Evolutionary conservation across 2,888 invertebrate species (phyloP), one percentile per base, ranked within the genome.

Genomic region (Hofmannophila pseudospretella): DNA sequence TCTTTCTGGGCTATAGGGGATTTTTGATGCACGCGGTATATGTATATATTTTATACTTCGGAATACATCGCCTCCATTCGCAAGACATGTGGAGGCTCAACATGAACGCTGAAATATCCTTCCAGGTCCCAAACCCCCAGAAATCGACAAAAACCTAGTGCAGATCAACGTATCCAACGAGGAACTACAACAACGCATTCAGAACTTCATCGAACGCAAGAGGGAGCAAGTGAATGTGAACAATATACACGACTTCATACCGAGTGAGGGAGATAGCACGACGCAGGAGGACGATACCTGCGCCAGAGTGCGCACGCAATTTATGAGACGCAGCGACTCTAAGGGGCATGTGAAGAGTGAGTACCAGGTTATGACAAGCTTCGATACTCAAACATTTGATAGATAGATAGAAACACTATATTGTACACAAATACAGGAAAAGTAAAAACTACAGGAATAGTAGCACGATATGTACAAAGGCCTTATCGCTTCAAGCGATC

Each of bases 301-400:
- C 75, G 95, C 96, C 0, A 82, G 96, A 59, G 91, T 94, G 8
- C 89, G 94, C 63, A 92, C 95, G 26, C 89, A 91, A 49, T 89
- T 94, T 41, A 85, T 92, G 2, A 91, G 90, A 47, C 87, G 92
- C 35, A 92, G 90, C 50, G 93, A 92, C 60, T 92, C 93, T 0
- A 94, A 92, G 63, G 92, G 94, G 46, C 95, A 94, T 76, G 86
- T 96, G 38, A 93, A 92, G 89, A 92, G 95, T 94, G 74, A 65
- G 67, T 64, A 8, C 10, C 20, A 4, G 20, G 2, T 20, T 2
- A 7, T 20, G 20, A 4, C 20, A 5, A 20, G 2, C 7, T 7
- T 1, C 20, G 20, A n/a, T n/a, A n/a, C n/a, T n/a, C n/a, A n/a
- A n/a, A n/a, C n/a, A n/a, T n/a, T n/a, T n/a, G n/a, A n/a, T n/a